phyloP scores from a whole-genome alignment of 2,797 vertebrate species.

The Eulemur coronatus region DNA sequence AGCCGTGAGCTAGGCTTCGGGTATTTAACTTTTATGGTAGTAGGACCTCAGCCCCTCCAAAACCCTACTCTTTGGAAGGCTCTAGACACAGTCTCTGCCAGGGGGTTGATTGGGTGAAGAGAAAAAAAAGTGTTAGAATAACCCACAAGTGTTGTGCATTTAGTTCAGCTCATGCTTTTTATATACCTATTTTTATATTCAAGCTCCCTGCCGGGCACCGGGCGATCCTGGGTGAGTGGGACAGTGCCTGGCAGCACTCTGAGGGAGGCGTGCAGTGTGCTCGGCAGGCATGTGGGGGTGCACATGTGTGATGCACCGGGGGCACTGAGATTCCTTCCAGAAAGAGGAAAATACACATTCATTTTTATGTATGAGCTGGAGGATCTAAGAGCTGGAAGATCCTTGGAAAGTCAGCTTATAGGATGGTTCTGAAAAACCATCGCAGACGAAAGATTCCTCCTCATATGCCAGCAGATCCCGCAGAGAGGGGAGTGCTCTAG shows the following conservation, averaged over 20 bases:
- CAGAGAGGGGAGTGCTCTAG: accelerated
- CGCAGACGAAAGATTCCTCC: background rate
- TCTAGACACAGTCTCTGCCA: background rate
- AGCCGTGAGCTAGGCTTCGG: background rate
- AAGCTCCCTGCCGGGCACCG: background rate
- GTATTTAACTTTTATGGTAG: background rate
- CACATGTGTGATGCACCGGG: accelerated
- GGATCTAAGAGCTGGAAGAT: background rate
- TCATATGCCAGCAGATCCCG: background rate
- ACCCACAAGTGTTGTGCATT: background rate
- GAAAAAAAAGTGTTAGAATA: background rate
- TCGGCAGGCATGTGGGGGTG: background rate
- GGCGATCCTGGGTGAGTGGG: background rate
- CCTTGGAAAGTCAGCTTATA: background rate
- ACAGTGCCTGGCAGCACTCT: background rate
- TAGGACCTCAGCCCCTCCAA: background rate
- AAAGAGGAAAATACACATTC: background rate
- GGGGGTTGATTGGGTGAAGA: background rate
- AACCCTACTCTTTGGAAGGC: background rate
- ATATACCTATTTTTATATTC: no score
- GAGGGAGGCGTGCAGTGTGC: no score
- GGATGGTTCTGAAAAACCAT: background rate
- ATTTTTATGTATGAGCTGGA: background rate
- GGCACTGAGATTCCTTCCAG: background rate
- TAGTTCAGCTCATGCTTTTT: background rate